Percentiles rank a stretch among this genome's conserved stretches.
Evolutionary conservation across 2,888 invertebrate species (phyloP).

Genomic region (Corythucha ciliata): DNA sequence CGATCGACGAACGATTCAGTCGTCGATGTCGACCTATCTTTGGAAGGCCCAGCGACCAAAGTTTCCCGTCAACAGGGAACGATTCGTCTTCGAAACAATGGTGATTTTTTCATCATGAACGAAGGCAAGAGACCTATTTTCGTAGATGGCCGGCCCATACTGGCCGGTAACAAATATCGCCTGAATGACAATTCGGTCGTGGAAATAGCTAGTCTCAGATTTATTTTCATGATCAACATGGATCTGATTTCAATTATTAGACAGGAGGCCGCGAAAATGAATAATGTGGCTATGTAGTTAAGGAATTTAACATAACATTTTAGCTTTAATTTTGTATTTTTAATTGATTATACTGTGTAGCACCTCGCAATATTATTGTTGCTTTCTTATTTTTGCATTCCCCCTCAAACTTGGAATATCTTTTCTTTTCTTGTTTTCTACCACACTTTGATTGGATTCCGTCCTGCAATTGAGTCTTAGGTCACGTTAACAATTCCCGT

Average conservation of each 20-base stretch:
- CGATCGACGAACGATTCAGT: constrained; percentile 76
- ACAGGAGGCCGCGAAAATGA: constrained; percentile 73
- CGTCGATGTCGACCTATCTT: constrained; percentile 85
- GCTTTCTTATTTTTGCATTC: too few species aligned
- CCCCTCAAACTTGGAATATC: too few species aligned
- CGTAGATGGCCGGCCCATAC: constrained; percentile 83
- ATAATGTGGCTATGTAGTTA: constrained; percentile 33
- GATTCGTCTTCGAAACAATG: constrained; percentile 78
- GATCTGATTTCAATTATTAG: constrained; percentile 82
- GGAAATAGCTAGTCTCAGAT: constrained; percentile 84
- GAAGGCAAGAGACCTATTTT: constrained; percentile 92
- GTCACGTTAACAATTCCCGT: too few species aligned
- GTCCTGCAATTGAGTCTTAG: too few species aligned
- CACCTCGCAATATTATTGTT: too few species aligned
- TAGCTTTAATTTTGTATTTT: too few species aligned
- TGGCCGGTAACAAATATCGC: constrained; percentile 79
- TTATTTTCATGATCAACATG: constrained; percentile 87
- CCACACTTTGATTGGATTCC: too few species aligned
- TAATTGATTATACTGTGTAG: too few species aligned
- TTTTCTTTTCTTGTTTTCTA: too few species aligned
- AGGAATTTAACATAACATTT: too few species aligned
- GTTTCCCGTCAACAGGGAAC: constrained; percentile 88
- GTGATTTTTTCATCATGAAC: constrained; percentile 89
- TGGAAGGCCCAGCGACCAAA: constrained; percentile 92
- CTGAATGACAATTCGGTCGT: constrained; percentile 89